Base-by-base conservation (phyloP, 2,888 invertebrate genomes). In the Eucera pruinosa region DNA sequence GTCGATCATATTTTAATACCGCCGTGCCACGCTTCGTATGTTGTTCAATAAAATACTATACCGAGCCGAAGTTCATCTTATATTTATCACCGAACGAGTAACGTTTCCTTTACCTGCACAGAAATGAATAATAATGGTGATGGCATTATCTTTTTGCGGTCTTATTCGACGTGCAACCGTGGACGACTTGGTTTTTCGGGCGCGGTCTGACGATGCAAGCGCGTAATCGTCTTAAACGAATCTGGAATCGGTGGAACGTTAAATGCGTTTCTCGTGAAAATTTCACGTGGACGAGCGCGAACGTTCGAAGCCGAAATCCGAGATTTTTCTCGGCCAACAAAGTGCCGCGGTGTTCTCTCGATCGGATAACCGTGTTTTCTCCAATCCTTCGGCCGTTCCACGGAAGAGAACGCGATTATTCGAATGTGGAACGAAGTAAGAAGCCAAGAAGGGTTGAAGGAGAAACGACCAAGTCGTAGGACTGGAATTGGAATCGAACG, bases 401-500 rank as follows among this genome's bases (percentile, higher is more conserved):
- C 57, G 64, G 25, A 48, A 60, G 9, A 41, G 30, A 62, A 74
- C 47, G 33, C 65, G 73, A 73, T 73, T 80, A 73, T 66, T 66
- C 78, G 58, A 62, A 55, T 57, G 67, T 73, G 41, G 25, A 64
- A n/a, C 71, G 41, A 20, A 48, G 41, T 25, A 41, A n/a, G 54
- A 33, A 39, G 75, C 15, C 66, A 39, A 43, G 23, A 36, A 61
- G 9, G 23, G 2, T 39, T 36, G 45, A 36, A 25, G 55, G 48
- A 65, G 55, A 65, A 43, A 71, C 39, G 57, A 61, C 45, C 4
- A 20, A 33, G 50, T 58, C 27, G 43, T 54, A 79, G 74, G 84
- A 76, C 71, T 71, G 85, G 80, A 86, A 87, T 87, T 87, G 86
- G 79, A 78, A 83, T 76, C 80, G 84, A 83, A 86, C 83, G 52